Percentiles rank a stretch among this genome's conserved stretches.
Conservation (phyloP, 2,113 vertebrate species). For the Paramormyrops kingsleyae region DNA sequence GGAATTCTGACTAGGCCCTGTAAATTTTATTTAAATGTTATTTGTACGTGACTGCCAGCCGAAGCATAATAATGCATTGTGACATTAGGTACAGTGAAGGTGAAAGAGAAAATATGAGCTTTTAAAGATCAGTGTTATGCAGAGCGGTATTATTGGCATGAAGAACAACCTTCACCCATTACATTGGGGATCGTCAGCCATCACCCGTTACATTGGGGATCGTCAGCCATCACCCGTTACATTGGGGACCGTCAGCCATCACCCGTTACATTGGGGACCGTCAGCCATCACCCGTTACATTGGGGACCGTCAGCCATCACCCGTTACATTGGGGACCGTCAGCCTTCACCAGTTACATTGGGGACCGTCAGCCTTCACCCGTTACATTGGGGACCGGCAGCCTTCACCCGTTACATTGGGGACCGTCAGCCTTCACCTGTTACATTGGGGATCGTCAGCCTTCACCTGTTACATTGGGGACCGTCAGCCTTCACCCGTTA, state of each 20-base stretch:
- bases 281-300: not conserved
- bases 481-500: not conserved
- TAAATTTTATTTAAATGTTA: not conserved
- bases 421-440: not conserved
- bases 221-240: not conserved
- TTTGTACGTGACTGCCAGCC: not conserved
- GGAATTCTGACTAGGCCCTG: not conserved
- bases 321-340: not conserved
- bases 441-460: not conserved
- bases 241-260: not conserved
- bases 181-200: not conserved
- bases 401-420: not conserved
- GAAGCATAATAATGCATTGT: not conserved
- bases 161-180: not conserved
- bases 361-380: not conserved
- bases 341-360: not conserved
- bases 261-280: not conserved
- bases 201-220: not conserved
- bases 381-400: not conserved
- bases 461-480: not conserved
- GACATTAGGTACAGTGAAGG: not conserved
- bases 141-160: not conserved
- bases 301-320: not conserved
- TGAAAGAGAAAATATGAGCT: not conserved
- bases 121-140: not conserved